Evolutionary conservation across 2,797 vertebrate genomes (phyloP), one percentile per base, ranked within the genome.

Genomic region (Heteromormyrus szaboi): DNA sequence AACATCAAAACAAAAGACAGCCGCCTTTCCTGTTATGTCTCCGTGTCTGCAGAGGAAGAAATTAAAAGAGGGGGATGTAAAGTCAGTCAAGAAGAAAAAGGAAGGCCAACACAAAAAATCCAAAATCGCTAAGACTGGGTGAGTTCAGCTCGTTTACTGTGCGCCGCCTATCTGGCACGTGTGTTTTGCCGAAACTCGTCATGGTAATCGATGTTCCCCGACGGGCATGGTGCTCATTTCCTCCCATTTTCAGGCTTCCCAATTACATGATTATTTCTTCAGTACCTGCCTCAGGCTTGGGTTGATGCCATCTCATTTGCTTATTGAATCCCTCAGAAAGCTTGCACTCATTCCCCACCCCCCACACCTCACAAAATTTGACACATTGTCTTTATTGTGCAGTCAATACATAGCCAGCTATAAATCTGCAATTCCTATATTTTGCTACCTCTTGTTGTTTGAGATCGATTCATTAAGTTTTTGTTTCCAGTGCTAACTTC

Each of bases 11-110:
- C 22, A 48, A 84, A 46, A 22, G n/a, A 48, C 7, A 19, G 29
- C 29, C 4, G 17, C 2, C 41, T 84, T 46, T 84, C 81, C 41
- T 50, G 19, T 86, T 37, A 86, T 19, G 25, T 37, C 29, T 56
- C 1, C 56, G 1, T 33, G 68, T 88, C 90, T 91, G 65, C 91
- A 99, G 97, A 99, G 98, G 92, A 94, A 96, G 90, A 97, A 97
- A 93, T 93, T 97, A 62, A 96, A 96, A 48, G 95, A 94, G 88
- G 94, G 93, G 88, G 95, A 95, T 89, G 94, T 95, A 90, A 94
- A 95, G 88, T 95, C 95, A 89, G 96, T 96, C 92, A 98, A 96
- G 93, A 97, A 96, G 91, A 95, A 92, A 92, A 95, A 95, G 89
- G 96, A 95, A 91, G 93, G 91, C 79, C 95, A 94, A 0, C 93